Evolutionary conservation across 2,797 vertebrate species (phyloP).

Genomic region (Buceros bicornis): DNA sequence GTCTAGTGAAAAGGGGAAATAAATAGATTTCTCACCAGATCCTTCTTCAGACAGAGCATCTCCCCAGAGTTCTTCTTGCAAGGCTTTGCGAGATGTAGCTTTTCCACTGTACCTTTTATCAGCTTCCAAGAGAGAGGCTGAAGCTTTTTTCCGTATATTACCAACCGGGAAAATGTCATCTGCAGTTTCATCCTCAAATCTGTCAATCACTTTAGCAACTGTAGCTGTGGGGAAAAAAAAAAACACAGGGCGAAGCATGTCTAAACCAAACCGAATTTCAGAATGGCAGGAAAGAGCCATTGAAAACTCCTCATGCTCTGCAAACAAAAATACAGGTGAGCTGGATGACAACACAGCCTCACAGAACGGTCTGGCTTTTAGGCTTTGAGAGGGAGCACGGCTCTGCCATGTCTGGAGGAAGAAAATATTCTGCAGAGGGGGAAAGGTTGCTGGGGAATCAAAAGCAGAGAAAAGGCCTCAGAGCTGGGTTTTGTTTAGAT

Average conservation of each 20-base stretch:
- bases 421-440: neutral
- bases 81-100: constrained; percentile 85
- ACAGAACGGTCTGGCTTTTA: neutral
- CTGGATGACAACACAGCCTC: neutral
- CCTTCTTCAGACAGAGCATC: constrained; percentile 72
- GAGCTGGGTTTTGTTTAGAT: neutral
- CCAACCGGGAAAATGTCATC: constrained; percentile 76
- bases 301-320: neutral
- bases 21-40: constrained; percentile 74
- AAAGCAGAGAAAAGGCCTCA: neutral
- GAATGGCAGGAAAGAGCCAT: neutral
- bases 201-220: constrained; percentile 89
- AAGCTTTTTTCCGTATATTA: constrained; percentile 82
- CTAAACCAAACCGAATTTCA: neutral
- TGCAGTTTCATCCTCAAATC: constrained; percentile 83
- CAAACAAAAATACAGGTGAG: neutral
- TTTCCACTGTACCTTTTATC: constrained; percentile 90
- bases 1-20: neutral
- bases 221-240: constrained; percentile 77
- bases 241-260: neutral
- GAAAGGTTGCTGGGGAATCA: neutral
- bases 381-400: neutral
- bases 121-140: constrained; percentile 81
- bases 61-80: constrained; percentile 82
- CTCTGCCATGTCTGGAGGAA: neutral